Base-by-base conservation (phyloP, 2,888 invertebrate species). In the Catocala nupta region DNA sequence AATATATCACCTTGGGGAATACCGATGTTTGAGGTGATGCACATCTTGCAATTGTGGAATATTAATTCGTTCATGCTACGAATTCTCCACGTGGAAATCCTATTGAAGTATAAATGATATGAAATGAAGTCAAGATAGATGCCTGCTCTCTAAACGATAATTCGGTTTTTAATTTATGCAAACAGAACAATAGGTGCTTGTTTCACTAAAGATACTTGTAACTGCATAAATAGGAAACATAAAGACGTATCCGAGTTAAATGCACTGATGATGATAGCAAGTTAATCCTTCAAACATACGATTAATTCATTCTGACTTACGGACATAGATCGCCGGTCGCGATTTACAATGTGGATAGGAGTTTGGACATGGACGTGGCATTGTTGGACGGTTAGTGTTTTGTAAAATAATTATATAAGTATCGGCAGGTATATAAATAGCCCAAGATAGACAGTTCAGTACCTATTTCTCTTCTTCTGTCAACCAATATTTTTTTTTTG, bases 1-100 rank as follows among this genome's bases (percentile, higher is more conserved):
- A 11, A 59, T 3, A 50, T 47, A 48, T 68, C 62, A 68, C 60
- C 25, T 67, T 62, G 48, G 43, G 52, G 57, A 34, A 58, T 25
- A 42, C 58, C 51, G 10, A 39, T 42, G 48, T 55, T 54, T 12
- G n/a, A 33, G 45, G 33, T 33, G n/a, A 34, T 45, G 34, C 16
- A 47, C 16, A 25, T 47, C 12, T 47, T 45, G 13, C 45, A 45
- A 45, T 45, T 12, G 45, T 43, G 5, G 45, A 12, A 12, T 45
- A 45, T 5, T 45, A 12, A 45, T 45, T 45, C 12, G 4, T 9
- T 45, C 13, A 45, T 12, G 45, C 12, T 25, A 25, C 25, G 4
- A 6, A 39, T 39, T 9, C 36, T 39, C 8, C 36, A 39, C 36
- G 36, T 39, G 36, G 36, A 39, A 7, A 9, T 45, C 13, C 16